Conservation (phyloP, 2,797 vertebrate genomes). For the Margarornis squamiger region DNA sequence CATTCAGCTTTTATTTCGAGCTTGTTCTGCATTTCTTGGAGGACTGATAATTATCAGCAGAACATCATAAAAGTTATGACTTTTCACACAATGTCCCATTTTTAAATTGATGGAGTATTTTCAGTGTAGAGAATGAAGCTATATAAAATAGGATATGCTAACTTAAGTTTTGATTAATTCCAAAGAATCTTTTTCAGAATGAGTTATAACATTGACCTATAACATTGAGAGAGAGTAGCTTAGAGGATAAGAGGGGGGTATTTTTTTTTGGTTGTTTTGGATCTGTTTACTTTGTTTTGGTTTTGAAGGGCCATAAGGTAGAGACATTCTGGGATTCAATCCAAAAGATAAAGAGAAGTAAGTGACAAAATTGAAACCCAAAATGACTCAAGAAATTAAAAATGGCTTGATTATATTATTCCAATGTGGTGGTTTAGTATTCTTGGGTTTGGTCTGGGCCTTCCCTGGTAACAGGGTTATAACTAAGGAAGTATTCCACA, state of each 20-base stretch:
- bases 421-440: too few species aligned
- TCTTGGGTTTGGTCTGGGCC: too few species aligned
- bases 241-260: rapidly evolving
- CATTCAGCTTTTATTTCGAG: not conserved
- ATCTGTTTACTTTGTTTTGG: not conserved
- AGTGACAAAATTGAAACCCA: not conserved
- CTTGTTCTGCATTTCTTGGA: not conserved
- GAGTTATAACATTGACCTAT: not conserved
- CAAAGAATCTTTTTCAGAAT: not conserved
- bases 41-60: not conserved
- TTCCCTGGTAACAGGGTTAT: too few species aligned
- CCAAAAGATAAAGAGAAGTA: not conserved
- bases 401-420: not conserved
- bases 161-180: not conserved
- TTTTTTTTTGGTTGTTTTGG: not conserved
- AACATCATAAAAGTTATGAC: not conserved
- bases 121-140: not conserved
- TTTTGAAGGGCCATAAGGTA: not conserved
- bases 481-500: too few species aligned
- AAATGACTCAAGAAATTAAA: not conserved
- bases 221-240: not conserved
- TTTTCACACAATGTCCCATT: not conserved
- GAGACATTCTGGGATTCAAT: not conserved
- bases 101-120: not conserved
- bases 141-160: not conserved